A percentile compares a stretch with the other conserved stretches of the same genome.
Conservation (phyloP, 2,113 vertebrate species). For the Acrocephalus arundinaceus region DNA sequence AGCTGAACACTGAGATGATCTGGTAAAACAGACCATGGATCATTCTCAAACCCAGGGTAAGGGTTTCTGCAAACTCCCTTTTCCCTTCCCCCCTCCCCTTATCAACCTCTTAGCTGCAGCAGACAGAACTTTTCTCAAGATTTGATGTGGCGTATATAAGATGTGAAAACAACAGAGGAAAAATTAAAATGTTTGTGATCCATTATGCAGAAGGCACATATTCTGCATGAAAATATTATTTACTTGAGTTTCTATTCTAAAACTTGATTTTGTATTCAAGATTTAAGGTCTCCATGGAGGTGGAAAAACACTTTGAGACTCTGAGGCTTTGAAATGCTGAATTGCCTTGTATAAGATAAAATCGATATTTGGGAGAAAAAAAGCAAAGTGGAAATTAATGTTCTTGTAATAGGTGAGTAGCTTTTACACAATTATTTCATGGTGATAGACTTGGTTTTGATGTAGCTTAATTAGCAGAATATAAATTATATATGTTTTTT, state of each 20-base stretch:
- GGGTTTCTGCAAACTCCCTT: not conserved
- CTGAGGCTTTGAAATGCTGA: slow-evolving; percentile 44
- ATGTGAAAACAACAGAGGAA: not conserved
- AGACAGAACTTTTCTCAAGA: not conserved
- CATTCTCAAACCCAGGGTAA: not conserved
- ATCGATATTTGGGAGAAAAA: slow-evolving; percentile 45
- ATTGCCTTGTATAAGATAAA: slow-evolving; percentile 61
- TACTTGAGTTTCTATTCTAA: slow-evolving; percentile 46
- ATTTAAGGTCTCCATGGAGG: slow-evolving; percentile 38
- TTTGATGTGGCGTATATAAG: not conserved
- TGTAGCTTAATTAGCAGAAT: slow-evolving; percentile 74
- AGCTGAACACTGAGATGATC: not conserved
- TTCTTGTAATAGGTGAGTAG: slow-evolving; percentile 70
- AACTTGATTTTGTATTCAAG: slow-evolving; percentile 60
- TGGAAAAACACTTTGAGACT: slow-evolving; percentile 53
- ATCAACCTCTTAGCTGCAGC: not conserved
- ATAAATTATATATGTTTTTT: slow-evolving; percentile 73
- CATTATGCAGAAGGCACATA: slow-evolving; percentile 12
- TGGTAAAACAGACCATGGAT: not conserved
- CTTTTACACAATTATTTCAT: slow-evolving; percentile 69
- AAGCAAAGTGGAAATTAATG: slow-evolving; percentile 69
- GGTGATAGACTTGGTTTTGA: slow-evolving; percentile 62
- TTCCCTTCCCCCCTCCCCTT: not conserved
- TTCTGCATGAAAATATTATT: slow-evolving; percentile 39
- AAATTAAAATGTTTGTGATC: slow-evolving; percentile 40